Base-by-base conservation (phyloP, 2,888 invertebrate species). In the Eristalinus aeneus region DNA sequence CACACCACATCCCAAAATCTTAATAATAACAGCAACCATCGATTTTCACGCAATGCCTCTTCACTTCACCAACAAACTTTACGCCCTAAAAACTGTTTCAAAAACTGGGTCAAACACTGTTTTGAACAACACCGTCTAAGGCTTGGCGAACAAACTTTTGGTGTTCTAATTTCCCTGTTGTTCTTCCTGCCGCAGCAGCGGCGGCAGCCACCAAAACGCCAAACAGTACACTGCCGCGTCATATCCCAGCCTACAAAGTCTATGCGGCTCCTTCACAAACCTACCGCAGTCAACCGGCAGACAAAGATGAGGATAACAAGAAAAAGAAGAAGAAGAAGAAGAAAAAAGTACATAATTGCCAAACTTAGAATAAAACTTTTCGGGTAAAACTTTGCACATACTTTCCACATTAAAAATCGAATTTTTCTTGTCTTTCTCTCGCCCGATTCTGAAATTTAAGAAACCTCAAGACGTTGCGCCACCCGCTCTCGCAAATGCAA, bases 351-450 rank as follows among this genome's bases (percentile, higher is more conserved):
- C 74, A 86, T 86, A 86, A 86, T 86, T 86, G 86, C 86, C 82
- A 86, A 86, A 86, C 86, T 86, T 86, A 86, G 86, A 86, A 86
- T 86, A 82, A 86, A 86, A 86, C 86, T 86, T 86, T 84, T 82
- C 69, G 82, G 86, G 82, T 78, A 78, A 82, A 86, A 86, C 77
- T 86, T 86, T 46, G 86, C 86, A 82, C 86, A 86, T 73, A 86
- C 86, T 86, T 86, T 82, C 77, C 77, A 81, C 86, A 86, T 86
- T 86, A 86, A 86, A 86, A 86, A 86, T 86, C 82, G 77, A 80
- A 84, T 60, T 60, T 58, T 65, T 53, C 20, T 5, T 27, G 27
- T 27, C 27, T 69, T 78, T 60, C 27, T 68, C 46, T 63, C 56
- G 27, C 27, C 67, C 72, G 27, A 22, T 74, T 60, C 60, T 61